A percentile compares a stretch with the other conserved stretches of the same genome.
These are phyloP conservation scores for Heliocidaris erythrogramma DNA, from an alignment of 35 echinoderm and acorn worm genomes.

Conservation along the genomic window DNA sequence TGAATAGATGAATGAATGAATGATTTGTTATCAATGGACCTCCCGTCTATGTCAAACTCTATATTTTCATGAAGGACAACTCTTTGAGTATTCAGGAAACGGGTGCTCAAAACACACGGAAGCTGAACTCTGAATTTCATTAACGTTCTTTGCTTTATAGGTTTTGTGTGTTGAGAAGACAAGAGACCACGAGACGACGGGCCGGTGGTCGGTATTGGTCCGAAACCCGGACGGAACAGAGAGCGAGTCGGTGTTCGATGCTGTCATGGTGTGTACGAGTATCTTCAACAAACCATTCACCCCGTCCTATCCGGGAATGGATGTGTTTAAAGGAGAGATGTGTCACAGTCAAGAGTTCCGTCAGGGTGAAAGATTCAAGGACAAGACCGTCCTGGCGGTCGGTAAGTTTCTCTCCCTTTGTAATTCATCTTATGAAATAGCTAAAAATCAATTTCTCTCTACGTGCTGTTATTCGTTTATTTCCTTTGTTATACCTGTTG, in stretches of 20 bases:
- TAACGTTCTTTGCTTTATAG: neutral
- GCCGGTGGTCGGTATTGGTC: constrained; percentile 64
- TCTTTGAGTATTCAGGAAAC: too few relatives aligned
- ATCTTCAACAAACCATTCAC: constrained; percentile 58
- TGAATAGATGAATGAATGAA: too few relatives aligned
- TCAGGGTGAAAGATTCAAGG: constrained; percentile 42
- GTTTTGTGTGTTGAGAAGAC: constrained; percentile 53
- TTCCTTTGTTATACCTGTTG: neutral
- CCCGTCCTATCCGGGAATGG: constrained; percentile 72
- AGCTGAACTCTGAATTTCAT: too few relatives aligned
- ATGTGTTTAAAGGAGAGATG: constrained; percentile 58
- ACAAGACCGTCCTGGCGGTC: constrained; percentile 77
- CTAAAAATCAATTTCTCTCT: neutral
- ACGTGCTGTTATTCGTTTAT: neutral
- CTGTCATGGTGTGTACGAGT: constrained; percentile 75
- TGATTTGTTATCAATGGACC: too few relatives aligned
- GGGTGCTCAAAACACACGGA: too few relatives aligned
- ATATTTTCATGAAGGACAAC: too few relatives aligned
- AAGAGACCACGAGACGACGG: constrained; percentile 65
- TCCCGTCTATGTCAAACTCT: too few relatives aligned
- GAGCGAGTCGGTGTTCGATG: constrained; percentile 61
- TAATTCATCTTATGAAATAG: neutral
- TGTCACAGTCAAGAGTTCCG: constrained; percentile 72
- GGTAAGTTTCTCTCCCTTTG: constrained; percentile 46
- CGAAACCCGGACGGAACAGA: constrained; percentile 41